Base-by-base conservation (phyloP, 2,888 invertebrate genomes). In the Drosophila lutescens region DNA sequence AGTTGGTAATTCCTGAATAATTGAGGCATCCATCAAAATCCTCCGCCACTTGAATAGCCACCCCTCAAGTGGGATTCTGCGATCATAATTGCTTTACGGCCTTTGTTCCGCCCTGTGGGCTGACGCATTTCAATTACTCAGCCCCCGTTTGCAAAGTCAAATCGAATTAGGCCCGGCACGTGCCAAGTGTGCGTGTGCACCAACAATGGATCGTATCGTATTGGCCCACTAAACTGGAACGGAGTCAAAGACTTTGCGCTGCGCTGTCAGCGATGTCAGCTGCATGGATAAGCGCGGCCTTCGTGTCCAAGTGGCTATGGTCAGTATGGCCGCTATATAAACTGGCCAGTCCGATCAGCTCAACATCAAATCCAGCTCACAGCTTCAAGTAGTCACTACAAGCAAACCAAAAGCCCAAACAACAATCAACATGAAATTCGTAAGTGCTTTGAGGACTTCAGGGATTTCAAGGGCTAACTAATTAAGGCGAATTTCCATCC, bases 61-160 rank as follows among this genome's bases (percentile, higher is more conserved):
- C 57, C 15, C 56, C 17, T 5, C 10, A 15, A 8, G 23, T 32
- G 40, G 62, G 63, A 62, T 49, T 61, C 59, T 47, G 70, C 59
- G 44, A 55, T 73, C 55, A 82, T 88, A 88, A 88, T 84, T 86
- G 84, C 80, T 83, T 88, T 84, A 88, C 65, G 80, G 74, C 86
- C 74, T 74, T 81, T 81, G 79, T 78, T 63, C 32, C 71, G 61
- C 76, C 53, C 38, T 47, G 61, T 17, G 77, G 68, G 70, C 70
- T 77, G 85, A 59, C 82, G 85, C 79, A 75, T 87, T 87, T 85
- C 82, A 82, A 82, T 82, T 82, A 62, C 70, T n/a, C 51, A 20
- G 41, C 32, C 50, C 44, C 58, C 66, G 73, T 65, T 71, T 67
- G 34, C 62, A 78, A 76, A 60, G 61, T 66, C 69, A 74, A 88